Conservation (phyloP, 2,113 vertebrate species). For the Odocoileus hemionus region DNA sequence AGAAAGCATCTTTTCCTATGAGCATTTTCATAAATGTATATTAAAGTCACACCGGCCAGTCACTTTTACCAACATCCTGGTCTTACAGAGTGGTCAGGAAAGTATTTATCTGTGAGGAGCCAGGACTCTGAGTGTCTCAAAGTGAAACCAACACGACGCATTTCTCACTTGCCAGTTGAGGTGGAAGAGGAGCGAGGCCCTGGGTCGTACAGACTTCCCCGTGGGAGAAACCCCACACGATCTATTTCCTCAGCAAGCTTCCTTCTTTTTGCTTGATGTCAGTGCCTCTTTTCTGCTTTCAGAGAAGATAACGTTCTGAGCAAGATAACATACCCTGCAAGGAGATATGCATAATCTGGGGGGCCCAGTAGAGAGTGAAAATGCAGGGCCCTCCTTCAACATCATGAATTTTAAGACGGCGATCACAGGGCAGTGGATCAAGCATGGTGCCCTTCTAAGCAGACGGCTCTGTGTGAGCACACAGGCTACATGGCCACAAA, state of each 20-base stretch:
- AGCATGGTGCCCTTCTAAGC: not conserved
- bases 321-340: not conserved
- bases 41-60: not conserved
- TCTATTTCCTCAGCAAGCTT: not conserved
- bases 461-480: not conserved
- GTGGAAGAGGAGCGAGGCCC: not conserved
- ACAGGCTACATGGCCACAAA: not conserved
- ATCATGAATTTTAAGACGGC: not conserved
- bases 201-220: not conserved
- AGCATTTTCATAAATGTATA: not conserved
- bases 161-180: fast-evolving
- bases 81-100: not conserved
- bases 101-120: not conserved
- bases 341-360: not conserved
- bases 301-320: not conserved
- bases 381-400: not conserved
- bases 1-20: not conserved
- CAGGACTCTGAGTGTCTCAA: not conserved
- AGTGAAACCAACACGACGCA: not conserved
- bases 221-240: not conserved
- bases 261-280: not conserved
- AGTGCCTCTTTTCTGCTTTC: not conserved
- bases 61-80: not conserved
- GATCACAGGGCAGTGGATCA: not conserved
- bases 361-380: not conserved